Conservation (phyloP, 2,797 vertebrate genomes). For the Ctenochaetus hawaiiensis region DNA sequence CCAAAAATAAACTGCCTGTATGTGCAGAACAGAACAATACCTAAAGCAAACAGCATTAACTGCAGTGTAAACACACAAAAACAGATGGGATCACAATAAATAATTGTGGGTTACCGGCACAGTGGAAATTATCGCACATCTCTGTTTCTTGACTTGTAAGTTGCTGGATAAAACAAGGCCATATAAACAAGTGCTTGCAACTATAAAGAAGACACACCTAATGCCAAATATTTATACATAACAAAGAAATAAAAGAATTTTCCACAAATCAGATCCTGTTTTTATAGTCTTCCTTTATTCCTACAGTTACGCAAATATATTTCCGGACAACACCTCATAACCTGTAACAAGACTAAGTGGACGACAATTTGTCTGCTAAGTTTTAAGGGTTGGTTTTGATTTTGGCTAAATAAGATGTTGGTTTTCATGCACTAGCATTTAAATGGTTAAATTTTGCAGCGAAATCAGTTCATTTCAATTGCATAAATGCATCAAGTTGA, state of each 20-base stretch:
- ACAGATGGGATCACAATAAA: conserved; percentile 29
- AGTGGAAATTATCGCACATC: not conserved
- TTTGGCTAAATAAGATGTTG: not conserved
- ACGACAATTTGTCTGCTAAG: too few species aligned
- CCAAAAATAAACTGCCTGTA: conserved; percentile 67
- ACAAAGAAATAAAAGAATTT: too few species aligned
- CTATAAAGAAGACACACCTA: not conserved
- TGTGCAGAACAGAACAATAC: conserved; percentile 59
- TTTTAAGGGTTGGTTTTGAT: not conserved
- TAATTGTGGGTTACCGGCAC: not conserved
- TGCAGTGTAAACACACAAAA: conserved; percentile 40
- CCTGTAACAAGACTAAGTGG: too few species aligned
- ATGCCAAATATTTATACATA: not conserved
- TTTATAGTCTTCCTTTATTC: not conserved
- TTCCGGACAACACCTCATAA: too few species aligned
- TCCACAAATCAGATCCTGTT: not conserved
- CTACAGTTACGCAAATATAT: not conserved
- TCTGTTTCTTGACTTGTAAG: not conserved
- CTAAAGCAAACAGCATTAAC: conserved; percentile 30
- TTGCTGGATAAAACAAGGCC: not conserved
- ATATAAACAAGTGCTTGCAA: not conserved
- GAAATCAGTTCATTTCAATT: not conserved
- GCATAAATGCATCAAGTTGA: not conserved
- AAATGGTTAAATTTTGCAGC: not conserved
- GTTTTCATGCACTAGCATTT: too few species aligned